These are phyloP conservation scores for Circaetus gallicus DNA, from an alignment of 2,113 vertebrate species.

Conservation along the genomic window DNA sequence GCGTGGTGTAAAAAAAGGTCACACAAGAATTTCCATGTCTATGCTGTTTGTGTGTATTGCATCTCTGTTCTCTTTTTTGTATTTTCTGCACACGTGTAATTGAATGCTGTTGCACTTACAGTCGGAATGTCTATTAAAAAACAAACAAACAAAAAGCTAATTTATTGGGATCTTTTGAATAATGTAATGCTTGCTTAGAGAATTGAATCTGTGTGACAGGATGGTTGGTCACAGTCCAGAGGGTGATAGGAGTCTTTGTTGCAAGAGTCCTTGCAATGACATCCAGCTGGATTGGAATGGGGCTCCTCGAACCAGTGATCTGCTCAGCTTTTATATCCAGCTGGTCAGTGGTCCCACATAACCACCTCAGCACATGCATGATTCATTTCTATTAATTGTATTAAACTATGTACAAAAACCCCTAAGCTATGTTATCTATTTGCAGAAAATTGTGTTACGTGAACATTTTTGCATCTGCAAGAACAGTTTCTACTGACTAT, in stretches of 20 bases:
- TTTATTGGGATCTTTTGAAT: not conserved
- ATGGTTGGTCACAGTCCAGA: not conserved
- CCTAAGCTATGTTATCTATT: not conserved
- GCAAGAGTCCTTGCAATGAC: not conserved
- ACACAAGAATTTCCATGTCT: not conserved
- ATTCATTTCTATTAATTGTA: not conserved
- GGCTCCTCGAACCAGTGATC: accelerated
- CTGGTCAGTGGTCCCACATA: accelerated
- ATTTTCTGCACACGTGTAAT: not conserved
- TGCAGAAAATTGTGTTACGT: not conserved
- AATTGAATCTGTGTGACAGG: not conserved
- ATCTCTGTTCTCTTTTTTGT: not conserved
- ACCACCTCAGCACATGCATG: not conserved
- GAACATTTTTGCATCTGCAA: not conserved
- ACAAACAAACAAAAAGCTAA: not conserved
- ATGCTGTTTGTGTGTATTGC: not conserved
- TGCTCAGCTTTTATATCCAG: not conserved
- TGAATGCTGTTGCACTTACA: accelerated
- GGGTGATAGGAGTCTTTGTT: not conserved
- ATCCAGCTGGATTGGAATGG: not conserved
- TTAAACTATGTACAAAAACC: not conserved
- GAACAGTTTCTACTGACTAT: not conserved
- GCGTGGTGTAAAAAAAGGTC: not conserved
- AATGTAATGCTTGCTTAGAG: not conserved
- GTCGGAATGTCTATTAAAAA: not conserved